These are phyloP conservation scores for Tetranychus piercei DNA, from an alignment of 2,888 invertebrate species.

Conservation along the genomic window DNA sequence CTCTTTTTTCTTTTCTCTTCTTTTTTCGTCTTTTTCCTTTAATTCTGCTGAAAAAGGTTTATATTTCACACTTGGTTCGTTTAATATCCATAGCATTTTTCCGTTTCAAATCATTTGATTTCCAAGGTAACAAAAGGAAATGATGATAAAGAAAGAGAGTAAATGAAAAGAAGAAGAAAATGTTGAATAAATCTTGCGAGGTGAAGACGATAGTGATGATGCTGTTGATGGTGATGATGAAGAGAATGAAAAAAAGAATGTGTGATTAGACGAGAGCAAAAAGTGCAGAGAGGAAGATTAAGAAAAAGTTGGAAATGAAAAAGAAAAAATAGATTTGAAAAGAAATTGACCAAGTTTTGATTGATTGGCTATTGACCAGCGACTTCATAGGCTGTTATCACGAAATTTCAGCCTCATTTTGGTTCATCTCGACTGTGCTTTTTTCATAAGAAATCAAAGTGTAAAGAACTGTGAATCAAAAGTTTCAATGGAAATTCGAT, in stretches of 20 bases:
- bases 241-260: neutral
- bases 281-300: neutral
- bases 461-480: too few relatives aligned
- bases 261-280: neutral
- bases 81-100: neutral
- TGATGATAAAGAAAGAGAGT: neutral
- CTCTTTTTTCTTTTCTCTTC: neutral
- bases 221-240: neutral
- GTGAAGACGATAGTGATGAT: neutral
- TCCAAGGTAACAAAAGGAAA: neutral
- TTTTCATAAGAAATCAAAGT: too few relatives aligned
- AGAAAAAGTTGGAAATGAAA: neutral
- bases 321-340: neutral
- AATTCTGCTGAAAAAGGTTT: neutral
- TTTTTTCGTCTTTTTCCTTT: neutral
- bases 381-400: neutral
- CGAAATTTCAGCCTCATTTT: neutral
- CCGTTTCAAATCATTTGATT: neutral
- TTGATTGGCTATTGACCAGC: neutral
- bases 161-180: neutral
- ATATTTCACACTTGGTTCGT: neutral
- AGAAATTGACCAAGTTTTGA: neutral
- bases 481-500: too few relatives aligned
- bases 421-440: too few relatives aligned
- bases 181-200: neutral